Evolutionary conservation across 2,888 invertebrate species (phyloP), one percentile per base, ranked within the genome.

Genomic region (Beris chalybata): DNA sequence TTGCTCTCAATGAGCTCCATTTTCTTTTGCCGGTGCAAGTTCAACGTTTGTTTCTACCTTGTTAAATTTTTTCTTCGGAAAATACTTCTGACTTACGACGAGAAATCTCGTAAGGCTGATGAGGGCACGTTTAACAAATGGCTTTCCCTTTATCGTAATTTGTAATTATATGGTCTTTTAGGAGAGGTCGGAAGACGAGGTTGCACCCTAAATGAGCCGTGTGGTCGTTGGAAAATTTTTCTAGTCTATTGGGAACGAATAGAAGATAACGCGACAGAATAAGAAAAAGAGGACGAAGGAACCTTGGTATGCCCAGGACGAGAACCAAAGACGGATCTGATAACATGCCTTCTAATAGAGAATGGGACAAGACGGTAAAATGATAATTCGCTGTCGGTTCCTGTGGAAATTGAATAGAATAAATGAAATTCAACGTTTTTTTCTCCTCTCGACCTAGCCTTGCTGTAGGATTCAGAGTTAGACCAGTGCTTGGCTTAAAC

Each of bases 101-200:
- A 44, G 44, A 54, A 54, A 15, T 54, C 54, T 43, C 45, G n/a
- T 3, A 64, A 43, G 47, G 65, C 43, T 67, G 66, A 66, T 69
- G 64, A 67, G 66, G 57, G 67, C 68, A 70, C 66, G 59, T 68
- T 70, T 70, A 70, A 68, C 68, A 70, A 70, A 70, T 70, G 68
- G 63, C 65, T 67, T 69, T 67, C 66, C 64, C 53, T 69, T 69
- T 67, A 65, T 63, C 66, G 66, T 70, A 70, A 68, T 70, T 70
- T 68, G 70, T 70, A 70, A 70, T 70, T 70, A 70, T 66, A 70
- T 58, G 65, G 64, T 58, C 66, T 65, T 67, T 69, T 64, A 43
- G 52, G 52, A 61, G 7, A 50, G 52, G 15, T 66, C 54, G 69
- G 66, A 54, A 64, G 66, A 57, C 66, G 38, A 47, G 66, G 59